Evolutionary conservation across 2,888 invertebrate species (phyloP).

Genomic region (Fissipunctia ypsillon): DNA sequence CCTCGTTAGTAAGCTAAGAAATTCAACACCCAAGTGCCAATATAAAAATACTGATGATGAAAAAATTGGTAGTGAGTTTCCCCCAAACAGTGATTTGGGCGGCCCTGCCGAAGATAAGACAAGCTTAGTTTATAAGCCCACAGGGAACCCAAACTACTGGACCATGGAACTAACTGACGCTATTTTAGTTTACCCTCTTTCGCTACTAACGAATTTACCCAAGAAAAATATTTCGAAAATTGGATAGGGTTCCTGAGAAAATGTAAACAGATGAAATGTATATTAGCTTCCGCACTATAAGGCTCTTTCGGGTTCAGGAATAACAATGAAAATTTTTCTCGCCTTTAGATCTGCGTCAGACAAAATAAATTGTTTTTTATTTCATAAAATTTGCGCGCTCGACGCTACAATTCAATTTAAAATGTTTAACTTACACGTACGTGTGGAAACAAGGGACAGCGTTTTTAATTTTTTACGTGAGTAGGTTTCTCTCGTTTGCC

Average conservation of each 20-base stretch:
- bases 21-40: slow-evolving; percentile 6
- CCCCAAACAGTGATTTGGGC: slow-evolving; percentile 44
- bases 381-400: not conserved
- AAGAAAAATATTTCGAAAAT: slow-evolving; percentile 41
- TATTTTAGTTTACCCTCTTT: slow-evolving; percentile 46
- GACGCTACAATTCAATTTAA: slow-evolving; percentile 40
- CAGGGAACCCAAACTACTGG: slow-evolving; percentile 61
- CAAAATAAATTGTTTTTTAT: slow-evolving; percentile 1
- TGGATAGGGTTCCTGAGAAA: slow-evolving; percentile 20
- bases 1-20: not conserved
- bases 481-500: not conserved
- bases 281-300: slow-evolving; percentile 27
- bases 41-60: slow-evolving; percentile 55
- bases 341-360: not conserved
- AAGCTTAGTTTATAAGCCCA: slow-evolving; percentile 65
- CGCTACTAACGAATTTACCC: slow-evolving; percentile 53
- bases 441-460: not conserved
- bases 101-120: slow-evolving; percentile 55
- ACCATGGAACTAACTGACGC: slow-evolving; percentile 55
- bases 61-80: slow-evolving; percentile 37
- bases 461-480: slow-evolving; percentile 22
- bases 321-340: slow-evolving; percentile 26
- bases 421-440: slow-evolving; percentile 18
- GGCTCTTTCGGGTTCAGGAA: slow-evolving; percentile 15
- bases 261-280: slow-evolving; percentile 45